Percentiles rank a stretch among this genome's conserved stretches.
Evolutionary conservation across 2,797 vertebrate species (phyloP).

Genomic region (Acrossocheilus wenchowensis): DNA sequence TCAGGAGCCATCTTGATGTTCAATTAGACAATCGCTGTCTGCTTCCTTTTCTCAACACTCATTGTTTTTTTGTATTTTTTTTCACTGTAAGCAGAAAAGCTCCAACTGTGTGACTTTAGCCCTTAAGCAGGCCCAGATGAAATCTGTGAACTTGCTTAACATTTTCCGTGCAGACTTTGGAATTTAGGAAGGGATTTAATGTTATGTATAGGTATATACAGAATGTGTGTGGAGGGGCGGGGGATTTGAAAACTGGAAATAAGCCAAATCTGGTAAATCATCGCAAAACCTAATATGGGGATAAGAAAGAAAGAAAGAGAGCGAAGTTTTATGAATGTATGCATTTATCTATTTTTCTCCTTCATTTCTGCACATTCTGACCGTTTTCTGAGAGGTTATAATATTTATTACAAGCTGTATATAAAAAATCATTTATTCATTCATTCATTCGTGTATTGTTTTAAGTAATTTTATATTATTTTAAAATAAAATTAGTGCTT

Average conservation of each 20-base stretch:
- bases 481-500: no score
- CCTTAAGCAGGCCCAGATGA: constrained; percentile 11
- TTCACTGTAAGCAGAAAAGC: neutral
- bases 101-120: neutral
- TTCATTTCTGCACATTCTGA: no score
- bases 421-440: neutral
- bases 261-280: neutral
- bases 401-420: neutral
- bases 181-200: neutral
- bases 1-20: constrained; percentile 41
- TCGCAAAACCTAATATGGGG: neutral
- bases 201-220: neutral
- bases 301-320: no score
- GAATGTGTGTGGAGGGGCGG: neutral
- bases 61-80: constrained; percentile 7
- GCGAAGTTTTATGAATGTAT: no score
- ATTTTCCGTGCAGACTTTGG: neutral
- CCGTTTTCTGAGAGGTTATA: neutral
- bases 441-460: no score
- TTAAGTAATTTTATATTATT: no score
- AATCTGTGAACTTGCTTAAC: neutral
- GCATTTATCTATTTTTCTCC: no score
- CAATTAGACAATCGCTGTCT: constrained; percentile 36
- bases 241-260: neutral
- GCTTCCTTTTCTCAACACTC: constrained; percentile 31